phyloP scores from a whole-genome alignment of 2,888 invertebrate genomes.

The Mythimna ferrago region DNA sequence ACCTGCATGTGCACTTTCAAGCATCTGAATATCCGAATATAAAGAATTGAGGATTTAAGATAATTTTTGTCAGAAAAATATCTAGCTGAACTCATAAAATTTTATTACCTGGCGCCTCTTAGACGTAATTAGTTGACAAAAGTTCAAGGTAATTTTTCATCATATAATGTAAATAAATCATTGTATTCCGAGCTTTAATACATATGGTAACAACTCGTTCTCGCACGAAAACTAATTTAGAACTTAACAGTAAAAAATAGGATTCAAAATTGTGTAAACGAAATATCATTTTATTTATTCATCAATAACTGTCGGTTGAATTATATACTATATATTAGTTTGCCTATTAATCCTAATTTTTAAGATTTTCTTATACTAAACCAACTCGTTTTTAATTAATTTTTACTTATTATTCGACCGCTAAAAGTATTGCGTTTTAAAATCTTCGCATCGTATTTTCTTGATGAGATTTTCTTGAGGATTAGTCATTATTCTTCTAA shows the following conservation, averaged over 20 bases:
- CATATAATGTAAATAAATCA: constrained; percentile 53
- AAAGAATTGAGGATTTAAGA: background rate
- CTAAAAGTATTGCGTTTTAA: constrained; percentile 9
- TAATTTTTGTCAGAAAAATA: constrained; percentile 1
- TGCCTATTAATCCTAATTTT: constrained; percentile 5
- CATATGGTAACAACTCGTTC: constrained; percentile 18
- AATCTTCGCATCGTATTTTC: constrained; percentile 23
- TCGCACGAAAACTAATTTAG: constrained; percentile 9
- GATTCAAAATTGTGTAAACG: background rate
- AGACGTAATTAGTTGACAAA: constrained; percentile 43
- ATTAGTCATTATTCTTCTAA: background rate
- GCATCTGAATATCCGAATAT: too few relatives aligned
- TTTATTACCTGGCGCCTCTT: constrained; percentile 37
- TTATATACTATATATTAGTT: constrained; percentile 7
- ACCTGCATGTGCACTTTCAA: too few relatives aligned
- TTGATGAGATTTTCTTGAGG: background rate
- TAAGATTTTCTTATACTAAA: constrained; percentile 2
- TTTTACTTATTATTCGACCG: constrained; percentile 6
- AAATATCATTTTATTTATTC: background rate
- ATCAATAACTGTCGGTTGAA: constrained; percentile 18
- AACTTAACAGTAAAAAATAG: background rate
- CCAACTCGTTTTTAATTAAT: constrained; percentile 8
- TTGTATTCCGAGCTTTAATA: constrained; percentile 18
- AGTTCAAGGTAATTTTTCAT: constrained; percentile 56
- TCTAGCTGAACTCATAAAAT: constrained; percentile 3